phyloP scores from a whole-genome alignment of 2,797 vertebrate species.

The Pangasius mekongensis region DNA sequence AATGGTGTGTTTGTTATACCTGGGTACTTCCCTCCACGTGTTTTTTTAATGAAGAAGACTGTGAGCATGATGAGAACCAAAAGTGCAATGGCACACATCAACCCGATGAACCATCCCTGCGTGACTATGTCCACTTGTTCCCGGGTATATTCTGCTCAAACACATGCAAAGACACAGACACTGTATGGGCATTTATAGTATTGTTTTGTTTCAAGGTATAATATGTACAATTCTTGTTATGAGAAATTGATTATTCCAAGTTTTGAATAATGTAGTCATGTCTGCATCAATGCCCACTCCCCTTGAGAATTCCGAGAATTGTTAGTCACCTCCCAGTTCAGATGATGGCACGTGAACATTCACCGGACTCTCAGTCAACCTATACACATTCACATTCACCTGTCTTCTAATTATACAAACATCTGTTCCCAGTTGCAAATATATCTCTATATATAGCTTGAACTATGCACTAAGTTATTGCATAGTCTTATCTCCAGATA shows the following conservation, averaged over 20 bases:
- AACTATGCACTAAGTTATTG: background rate
- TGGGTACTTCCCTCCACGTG: slow-evolving; percentile 95
- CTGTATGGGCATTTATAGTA: background rate
- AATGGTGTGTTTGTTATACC: slow-evolving; percentile 69
- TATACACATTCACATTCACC: background rate
- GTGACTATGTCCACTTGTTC: slow-evolving; percentile 95
- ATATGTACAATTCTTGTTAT: background rate
- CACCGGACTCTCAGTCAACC: background rate
- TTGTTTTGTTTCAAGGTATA: background rate
- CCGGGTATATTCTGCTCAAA: slow-evolving; percentile 84
- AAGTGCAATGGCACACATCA: slow-evolving; percentile 98
- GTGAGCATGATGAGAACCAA: slow-evolving; percentile 93
- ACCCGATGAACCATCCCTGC: slow-evolving; percentile 98
- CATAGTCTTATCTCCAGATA: background rate
- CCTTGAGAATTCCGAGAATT: background rate
- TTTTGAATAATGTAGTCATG: background rate
- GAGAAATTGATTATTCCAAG: background rate
- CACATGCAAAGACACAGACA: slow-evolving; percentile 28
- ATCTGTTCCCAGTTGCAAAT: background rate
- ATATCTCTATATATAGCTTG: background rate
- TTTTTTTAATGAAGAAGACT: slow-evolving; percentile 98
- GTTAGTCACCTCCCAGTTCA: background rate
- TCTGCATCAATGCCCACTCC: background rate
- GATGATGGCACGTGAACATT: background rate
- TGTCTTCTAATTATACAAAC: background rate